Evolutionary conservation across 2,797 vertebrate genomes (phyloP).

Genomic region (Balearica regulorum): DNA sequence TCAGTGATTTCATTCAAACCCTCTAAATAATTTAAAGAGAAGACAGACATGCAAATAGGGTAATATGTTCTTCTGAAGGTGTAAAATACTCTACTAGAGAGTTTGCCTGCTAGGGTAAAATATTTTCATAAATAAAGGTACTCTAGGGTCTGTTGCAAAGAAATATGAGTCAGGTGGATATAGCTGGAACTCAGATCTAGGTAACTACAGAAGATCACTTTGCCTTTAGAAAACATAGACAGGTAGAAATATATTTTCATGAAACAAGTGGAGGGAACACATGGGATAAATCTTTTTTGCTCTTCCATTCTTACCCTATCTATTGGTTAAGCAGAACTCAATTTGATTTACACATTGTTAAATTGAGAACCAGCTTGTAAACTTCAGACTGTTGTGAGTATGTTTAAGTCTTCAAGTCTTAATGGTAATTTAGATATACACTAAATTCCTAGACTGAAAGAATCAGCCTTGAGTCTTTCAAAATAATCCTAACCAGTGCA

Average conservation of each 20-base stretch:
- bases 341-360: background rate
- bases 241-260: background rate
- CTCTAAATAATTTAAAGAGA: background rate
- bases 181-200: background rate
- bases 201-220: background rate
- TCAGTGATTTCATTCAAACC: background rate
- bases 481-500: background rate
- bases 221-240: background rate
- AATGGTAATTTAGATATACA: background rate
- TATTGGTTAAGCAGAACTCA: background rate
- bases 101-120: background rate
- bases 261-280: background rate
- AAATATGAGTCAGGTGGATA: background rate
- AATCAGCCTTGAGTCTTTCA: background rate
- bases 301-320: background rate
- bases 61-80: background rate
- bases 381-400: background rate
- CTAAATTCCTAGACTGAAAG: background rate
- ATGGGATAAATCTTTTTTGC: background rate
- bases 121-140: background rate
- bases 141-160: background rate
- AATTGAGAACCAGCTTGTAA: background rate
- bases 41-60: background rate
- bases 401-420: background rate
- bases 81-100: background rate